Conservation (phyloP, 2,113 vertebrate species). For the Pampusana beccarii region DNA sequence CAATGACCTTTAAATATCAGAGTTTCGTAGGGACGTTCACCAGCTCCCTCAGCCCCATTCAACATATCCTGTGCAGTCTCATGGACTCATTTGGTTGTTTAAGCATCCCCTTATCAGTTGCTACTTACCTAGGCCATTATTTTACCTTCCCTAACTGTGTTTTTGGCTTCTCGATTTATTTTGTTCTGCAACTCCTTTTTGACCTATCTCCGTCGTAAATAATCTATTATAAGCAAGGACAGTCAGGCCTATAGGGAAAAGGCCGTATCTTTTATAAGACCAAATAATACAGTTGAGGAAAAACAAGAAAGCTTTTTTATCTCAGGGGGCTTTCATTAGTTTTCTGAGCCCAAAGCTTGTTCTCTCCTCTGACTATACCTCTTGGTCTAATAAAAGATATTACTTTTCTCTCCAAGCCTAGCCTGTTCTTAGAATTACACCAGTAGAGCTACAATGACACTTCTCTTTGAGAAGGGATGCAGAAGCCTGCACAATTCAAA, state of each 20-base stretch:
- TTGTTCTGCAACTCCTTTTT: slow-evolving; percentile 9
- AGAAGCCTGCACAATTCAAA: not conserved
- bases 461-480: not conserved
- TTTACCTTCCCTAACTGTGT: not conserved
- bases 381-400: slow-evolving; percentile 28
- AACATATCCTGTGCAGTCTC: not conserved
- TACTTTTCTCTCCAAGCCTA: not conserved
- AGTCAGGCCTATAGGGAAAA: not conserved
- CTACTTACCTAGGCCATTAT: not conserved
- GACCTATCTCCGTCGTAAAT: not conserved
- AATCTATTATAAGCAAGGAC: not conserved
- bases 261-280: slow-evolving; percentile 18
- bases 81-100: not conserved
- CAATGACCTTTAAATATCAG: not conserved
- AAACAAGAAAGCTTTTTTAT: slow-evolving; percentile 31
- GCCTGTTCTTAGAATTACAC: not conserved
- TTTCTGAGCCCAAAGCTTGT: slow-evolving; percentile 16
- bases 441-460: not conserved
- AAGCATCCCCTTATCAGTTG: not conserved
- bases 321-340: slow-evolving; percentile 39
- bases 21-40: not conserved
- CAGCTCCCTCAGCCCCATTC: not conserved
- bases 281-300: slow-evolving; percentile 31
- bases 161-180: not conserved
- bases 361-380: slow-evolving; percentile 11